Evolutionary conservation across 2,113 vertebrate genomes (phyloP), one percentile per base, ranked within the genome.

Genomic region (Chinchilla lanigera): DNA sequence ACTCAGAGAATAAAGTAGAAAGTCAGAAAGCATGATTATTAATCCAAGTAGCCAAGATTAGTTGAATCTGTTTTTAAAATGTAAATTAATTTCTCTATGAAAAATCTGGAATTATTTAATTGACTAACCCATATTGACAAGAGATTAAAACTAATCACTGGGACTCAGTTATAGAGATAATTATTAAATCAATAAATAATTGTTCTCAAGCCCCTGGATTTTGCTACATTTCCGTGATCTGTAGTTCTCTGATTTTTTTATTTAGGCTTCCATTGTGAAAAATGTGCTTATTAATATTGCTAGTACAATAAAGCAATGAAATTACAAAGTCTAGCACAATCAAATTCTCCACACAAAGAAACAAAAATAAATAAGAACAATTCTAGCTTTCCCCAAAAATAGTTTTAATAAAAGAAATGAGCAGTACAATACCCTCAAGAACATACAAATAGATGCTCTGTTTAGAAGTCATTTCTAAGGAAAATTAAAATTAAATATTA

Each of bases 401-500:
- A 77, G 58, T 82, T 83, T 91, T 73, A 95, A 93, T 67, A 61
- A 96, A 80, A 95, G 52, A 93, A 47, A 65, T 54, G 20, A 90
- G 16, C 44, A 33, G 20, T 60, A 86, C 0, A 71, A 71, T 82
- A 50, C 19, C 30, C 82, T 60, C 54, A 73, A 91, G 69, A 88
- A 65, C 50, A 96, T 24, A 89, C 61, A 93, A 86, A 50, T 30
- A 85, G 69, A 58, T 30, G n/a, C 98, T 98, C 96, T 95, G 33
- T 95, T 91, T 85, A 84, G 98, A 95, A 98, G 92, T 93, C 85
- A 94, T 96, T 98, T 67, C 97, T 96, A 96, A 93, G 97, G 87
- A 98, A 98, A 98, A 95, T 93, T 93, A 97, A 98, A 97, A 97
- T 20, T 56, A 96, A 91, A 96, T 97, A 89, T 97, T 98, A 98